Base-by-base conservation (phyloP, 2,797 vertebrate species). In the Syngnathus rostellatus region DNA sequence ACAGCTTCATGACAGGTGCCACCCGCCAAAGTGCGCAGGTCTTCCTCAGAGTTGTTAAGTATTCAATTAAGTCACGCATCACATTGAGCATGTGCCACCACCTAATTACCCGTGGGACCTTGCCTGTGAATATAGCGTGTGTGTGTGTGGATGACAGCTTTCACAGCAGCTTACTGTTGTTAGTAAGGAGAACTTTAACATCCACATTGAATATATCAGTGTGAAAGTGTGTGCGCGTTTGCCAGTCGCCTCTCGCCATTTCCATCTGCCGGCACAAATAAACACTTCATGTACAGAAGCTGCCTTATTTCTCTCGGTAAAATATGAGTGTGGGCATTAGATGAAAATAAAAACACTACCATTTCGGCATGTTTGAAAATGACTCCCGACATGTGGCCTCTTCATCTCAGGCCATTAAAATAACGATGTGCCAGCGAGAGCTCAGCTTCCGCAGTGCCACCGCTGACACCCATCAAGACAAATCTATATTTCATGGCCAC, bases 401-500 rank as follows among this genome's bases (percentile, higher is more conserved):
- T 83, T 87, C 80, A 84, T 85, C 85, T 85, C 75, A 70, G 72
- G 68, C 85, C 83, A 88, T 91, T 90, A 90, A 90, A 90, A 90
- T 89, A 91, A 91, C 76, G 83, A 90, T 82, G 84, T 89, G 90
- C 88, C 90, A 88, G 75, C 25, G 71, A 78, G 72, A 78, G 76
- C 78, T 70, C 79, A 68, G 69, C 78, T 82, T 81, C 76, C 80
- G 71, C 66, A 68, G 83, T 76, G 72, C 74, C 67, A 14, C 79
- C 67, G 81, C 80, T 86, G 89, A 90, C 89, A 90, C 82, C 86
- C 86, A 86, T 92, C 92, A 91, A 88, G 83, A 90, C 89, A 89
- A 91, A 92, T 92, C 86, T 91, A 89, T 91, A 91, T 91, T 92
- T 92, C 90, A 92, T 89, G 83, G 86, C 84, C 88, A 91, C 89